Percentiles rank a stretch among this genome's conserved stretches.
These are phyloP conservation scores for Calephelis perditalis DNA, from an alignment of 2,888 invertebrate species.

Conservation along the genomic window DNA sequence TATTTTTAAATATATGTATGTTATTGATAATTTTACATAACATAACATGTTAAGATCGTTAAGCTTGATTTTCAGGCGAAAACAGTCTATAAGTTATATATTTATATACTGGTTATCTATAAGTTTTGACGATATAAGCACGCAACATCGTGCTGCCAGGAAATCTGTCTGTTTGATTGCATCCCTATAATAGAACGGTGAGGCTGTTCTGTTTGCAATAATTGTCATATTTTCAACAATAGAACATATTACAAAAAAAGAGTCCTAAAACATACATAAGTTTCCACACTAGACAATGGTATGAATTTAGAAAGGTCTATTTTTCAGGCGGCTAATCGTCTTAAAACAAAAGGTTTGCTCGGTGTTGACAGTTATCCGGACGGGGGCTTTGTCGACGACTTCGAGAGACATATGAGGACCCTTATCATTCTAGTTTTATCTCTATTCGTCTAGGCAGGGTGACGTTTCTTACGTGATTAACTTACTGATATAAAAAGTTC, in stretches of 20 bases:
- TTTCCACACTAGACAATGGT: not conserved
- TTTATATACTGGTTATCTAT: too few species aligned
- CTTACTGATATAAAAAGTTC: not conserved
- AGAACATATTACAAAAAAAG: not conserved
- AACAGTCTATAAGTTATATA: too few species aligned
- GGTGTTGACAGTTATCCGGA: conserved; percentile 8
- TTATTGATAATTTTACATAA: too few species aligned
- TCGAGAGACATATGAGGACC: conserved; percentile 5
- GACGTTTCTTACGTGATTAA: conserved; percentile 15
- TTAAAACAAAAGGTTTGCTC: conserved; percentile 22
- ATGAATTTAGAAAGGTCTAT: conserved; percentile 12
- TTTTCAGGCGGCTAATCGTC: conserved; percentile 23
- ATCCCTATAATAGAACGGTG: too few species aligned
- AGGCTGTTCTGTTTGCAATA: too few species aligned
- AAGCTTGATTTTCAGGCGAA: too few species aligned
- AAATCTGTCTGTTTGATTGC: too few species aligned
- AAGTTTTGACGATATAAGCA: too few species aligned
- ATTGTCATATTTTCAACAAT: not conserved
- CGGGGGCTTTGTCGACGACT: conserved; percentile 19
- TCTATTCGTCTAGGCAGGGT: conserved; percentile 2
- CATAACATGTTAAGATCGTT: too few species aligned
- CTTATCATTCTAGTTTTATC: conserved; percentile 1
- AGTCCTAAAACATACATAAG: not conserved
- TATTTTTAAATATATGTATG: too few species aligned
- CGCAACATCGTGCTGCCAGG: too few species aligned